These are phyloP conservation scores for Chouioia cunea DNA, from an alignment of 2,888 invertebrate genomes.

Conservation along the genomic window DNA sequence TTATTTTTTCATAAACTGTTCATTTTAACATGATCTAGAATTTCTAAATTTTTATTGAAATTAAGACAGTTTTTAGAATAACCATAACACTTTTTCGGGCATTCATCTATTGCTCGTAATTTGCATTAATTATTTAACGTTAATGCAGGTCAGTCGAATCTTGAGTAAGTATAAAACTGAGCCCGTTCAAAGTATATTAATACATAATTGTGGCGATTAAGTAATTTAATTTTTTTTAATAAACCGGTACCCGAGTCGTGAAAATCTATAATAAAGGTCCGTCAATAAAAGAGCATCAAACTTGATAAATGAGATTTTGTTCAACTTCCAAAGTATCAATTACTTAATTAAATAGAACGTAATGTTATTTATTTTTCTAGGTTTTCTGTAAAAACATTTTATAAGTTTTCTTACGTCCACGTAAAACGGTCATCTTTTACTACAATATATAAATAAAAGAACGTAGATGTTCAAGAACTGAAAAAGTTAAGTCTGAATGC, in stretches of 20 bases:
- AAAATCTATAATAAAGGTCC: constrained; percentile 11
- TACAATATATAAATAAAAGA: constrained; percentile 25
- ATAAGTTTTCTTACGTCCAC: constrained; percentile 37
- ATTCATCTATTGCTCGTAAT: constrained; percentile 51
- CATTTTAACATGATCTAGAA: no score
- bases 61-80: no score
- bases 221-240: constrained; percentile 30
- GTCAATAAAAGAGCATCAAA: constrained; percentile 23
- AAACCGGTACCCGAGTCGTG: constrained; percentile 22
- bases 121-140: constrained; percentile 48
- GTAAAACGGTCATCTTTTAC: constrained; percentile 33
- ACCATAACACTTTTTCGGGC: constrained; percentile 32
- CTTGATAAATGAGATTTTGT: constrained; percentile 45
- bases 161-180: constrained; percentile 49
- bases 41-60: no score
- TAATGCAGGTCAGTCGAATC: constrained; percentile 61
- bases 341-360: constrained; percentile 48
- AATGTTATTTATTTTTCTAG: constrained; percentile 49
- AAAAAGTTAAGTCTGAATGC: constrained; percentile 45
- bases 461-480: constrained; percentile 45
- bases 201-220: constrained; percentile 24
- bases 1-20: no score
- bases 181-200: constrained; percentile 4
- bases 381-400: constrained; percentile 43
- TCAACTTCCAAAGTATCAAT: constrained; percentile 45